Evolutionary conservation across 2,888 invertebrate genomes (phyloP).

Genomic region (Brachyptera risi): DNA sequence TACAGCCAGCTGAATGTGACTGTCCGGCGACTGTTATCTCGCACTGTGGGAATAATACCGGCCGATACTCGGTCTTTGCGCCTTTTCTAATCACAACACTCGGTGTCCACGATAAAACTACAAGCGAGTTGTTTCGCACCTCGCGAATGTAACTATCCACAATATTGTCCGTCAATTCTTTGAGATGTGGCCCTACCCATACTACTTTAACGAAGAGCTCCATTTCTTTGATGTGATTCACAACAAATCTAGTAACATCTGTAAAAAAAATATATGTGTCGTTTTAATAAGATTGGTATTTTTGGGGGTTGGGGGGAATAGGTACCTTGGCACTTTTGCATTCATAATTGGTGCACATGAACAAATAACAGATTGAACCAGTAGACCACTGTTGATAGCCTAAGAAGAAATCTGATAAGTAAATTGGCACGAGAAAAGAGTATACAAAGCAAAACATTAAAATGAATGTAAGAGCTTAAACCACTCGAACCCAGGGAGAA

Average conservation of each 20-base stretch:
- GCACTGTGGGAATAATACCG: constrained; percentile 62
- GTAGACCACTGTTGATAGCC: too few species aligned
- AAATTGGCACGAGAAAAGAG: too few species aligned
- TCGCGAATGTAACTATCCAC: not conserved
- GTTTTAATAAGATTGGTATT: too few species aligned
- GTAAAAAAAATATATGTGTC: not conserved
- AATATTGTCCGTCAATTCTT: constrained; percentile 40
- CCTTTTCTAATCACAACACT: constrained; percentile 48
- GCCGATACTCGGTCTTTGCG: constrained; percentile 42
- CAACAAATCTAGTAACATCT: constrained; percentile 52
- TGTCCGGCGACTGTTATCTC: constrained; percentile 50
- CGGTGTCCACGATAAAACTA: constrained; percentile 66
- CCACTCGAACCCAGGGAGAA: too few species aligned
- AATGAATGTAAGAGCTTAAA: too few species aligned
- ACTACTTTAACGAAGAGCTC: constrained; percentile 60
- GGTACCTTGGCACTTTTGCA: too few species aligned
- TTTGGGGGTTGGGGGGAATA: too few species aligned
- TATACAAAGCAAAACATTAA: too few species aligned
- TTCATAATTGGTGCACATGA: too few species aligned
- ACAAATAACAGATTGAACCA: too few species aligned
- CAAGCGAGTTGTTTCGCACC: constrained; percentile 44
- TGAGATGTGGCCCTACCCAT: constrained; percentile 63
- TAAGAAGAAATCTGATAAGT: too few species aligned
- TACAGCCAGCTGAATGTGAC: constrained; percentile 58
- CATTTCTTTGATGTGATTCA: constrained; percentile 56